A percentile compares a stretch with the other conserved stretches of the same genome.
These are phyloP conservation scores for Phytoseiulus persimilis DNA, from an alignment of 2,888 invertebrate species.

Conservation along the genomic window DNA sequence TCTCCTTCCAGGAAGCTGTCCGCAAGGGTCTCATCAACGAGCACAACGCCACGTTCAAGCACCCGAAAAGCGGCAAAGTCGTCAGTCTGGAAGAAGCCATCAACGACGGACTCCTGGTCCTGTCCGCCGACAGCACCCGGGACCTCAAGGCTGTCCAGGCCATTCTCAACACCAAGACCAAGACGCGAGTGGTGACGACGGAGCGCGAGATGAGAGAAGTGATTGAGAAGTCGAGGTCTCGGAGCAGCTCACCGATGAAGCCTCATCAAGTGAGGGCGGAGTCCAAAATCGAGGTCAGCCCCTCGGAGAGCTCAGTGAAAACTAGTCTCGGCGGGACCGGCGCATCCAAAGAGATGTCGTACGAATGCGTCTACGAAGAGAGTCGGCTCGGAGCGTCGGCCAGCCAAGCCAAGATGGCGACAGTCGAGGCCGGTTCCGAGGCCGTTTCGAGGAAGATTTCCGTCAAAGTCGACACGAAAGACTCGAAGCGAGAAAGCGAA, in stretches of 20 bases:
- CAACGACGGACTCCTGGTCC: constrained; percentile 48
- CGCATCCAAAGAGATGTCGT: constrained; percentile 19
- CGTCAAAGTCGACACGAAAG: constrained; percentile 35
- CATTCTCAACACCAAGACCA: constrained; percentile 38
- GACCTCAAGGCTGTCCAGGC: constrained; percentile 38
- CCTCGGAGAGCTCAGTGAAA: constrained; percentile 14
- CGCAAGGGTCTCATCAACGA: constrained; percentile 71
- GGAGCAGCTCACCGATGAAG: constrained; percentile 31
- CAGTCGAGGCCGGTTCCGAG: background rate
- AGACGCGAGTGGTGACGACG: constrained; percentile 38
- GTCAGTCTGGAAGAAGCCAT: constrained; percentile 51
- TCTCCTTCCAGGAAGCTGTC: constrained; percentile 70
- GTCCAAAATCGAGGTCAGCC: constrained; percentile 24
- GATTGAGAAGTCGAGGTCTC: constrained; percentile 31
- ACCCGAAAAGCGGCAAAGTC: constrained; percentile 65
- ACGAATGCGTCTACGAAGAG: constrained; percentile 18
- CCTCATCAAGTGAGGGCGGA: constrained; percentile 17
- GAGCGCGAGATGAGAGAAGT: constrained; percentile 38
- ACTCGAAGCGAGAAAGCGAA: background rate
- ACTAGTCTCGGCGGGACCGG: background rate
- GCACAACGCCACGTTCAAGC: constrained; percentile 58
- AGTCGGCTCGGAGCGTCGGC: background rate
- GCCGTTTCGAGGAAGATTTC: constrained; percentile 24
- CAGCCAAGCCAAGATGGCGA: background rate
- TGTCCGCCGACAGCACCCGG: constrained; percentile 45